Conservation (phyloP, 1,140 invertebrate genomes). For the Sinonovacula constricta region DNA sequence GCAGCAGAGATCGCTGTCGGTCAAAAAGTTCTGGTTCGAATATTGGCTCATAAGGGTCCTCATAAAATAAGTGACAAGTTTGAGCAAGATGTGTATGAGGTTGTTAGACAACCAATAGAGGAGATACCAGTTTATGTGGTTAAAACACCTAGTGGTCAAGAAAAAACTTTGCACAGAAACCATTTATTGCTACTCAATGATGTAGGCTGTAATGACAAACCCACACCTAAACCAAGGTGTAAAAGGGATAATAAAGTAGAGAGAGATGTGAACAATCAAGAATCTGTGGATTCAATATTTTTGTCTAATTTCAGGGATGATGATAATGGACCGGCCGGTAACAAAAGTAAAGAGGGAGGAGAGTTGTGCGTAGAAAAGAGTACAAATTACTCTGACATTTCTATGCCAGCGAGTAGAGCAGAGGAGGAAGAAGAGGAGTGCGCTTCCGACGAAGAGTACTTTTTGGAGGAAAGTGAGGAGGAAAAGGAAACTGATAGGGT, state of each 20-base stretch:
- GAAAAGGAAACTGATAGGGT: no score
- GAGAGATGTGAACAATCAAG: not conserved
- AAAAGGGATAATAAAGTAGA: no score
- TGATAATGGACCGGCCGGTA: not conserved
- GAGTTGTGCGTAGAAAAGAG: no score
- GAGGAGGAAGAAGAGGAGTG: no score
- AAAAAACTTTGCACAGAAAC: slow-evolving; percentile 15
- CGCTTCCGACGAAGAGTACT: no score
- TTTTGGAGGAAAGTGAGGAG: no score
- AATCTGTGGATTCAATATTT: not conserved
- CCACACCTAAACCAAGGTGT: no score
- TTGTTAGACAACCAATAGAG: slow-evolving; percentile 11
- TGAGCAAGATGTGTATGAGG: slow-evolving; percentile 2
- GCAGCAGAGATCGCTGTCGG: not conserved
- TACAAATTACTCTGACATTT: no score
- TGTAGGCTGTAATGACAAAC: not conserved
- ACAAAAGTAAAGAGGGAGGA: no score
- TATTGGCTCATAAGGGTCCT: slow-evolving; percentile 1
- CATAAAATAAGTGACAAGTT: slow-evolving; percentile 25
- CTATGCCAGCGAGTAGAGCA: no score
- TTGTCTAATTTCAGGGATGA: not conserved
- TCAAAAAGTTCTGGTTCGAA: slow-evolving; percentile 25
- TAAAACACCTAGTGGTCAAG: not conserved
- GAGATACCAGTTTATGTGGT: slow-evolving; percentile 30
- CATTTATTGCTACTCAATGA: not conserved